Base-by-base conservation (phyloP, 2,797 vertebrate species). In the Agapornis canus region DNA sequence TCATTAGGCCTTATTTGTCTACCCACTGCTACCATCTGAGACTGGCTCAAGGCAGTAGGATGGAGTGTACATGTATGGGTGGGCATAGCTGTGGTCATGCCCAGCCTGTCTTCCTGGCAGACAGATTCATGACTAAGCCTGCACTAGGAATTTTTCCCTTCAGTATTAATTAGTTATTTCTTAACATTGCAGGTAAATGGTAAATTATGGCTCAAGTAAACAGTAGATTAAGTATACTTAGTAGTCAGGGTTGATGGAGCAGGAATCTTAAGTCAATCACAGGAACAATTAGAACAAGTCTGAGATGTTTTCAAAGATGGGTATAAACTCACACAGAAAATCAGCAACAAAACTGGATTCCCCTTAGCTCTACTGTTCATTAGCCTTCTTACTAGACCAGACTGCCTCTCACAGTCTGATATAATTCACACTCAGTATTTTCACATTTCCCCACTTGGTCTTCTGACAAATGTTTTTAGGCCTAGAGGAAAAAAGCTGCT, bases 401-500 rank as follows among this genome's bases (percentile, higher is more conserved):
- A 86, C 87, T 89, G 89, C 91, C 69, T 95, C 71, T 95, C 37
- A 43, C 82, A 94, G 83, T 91, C 73, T 94, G 87, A 83, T 92
- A 71, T 70, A 92, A 90, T 94, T 94, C 77, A 89, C 85, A 86
- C 64, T 77, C 71, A 15, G 60, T 84, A 80, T 90, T 91, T 96
- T 91, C 82, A 75, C 70, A 84, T 88, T 82, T 84, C 86, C 60
- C 84, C 48, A 64, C 64, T 92, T 95, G 83, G 86, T 68, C 64
- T 91, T 90, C 66, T 91, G 82, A 86, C 91, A 92, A 93, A 92
- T 91, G 94, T 91, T 95, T 91, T 65, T 57, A 90, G 82, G 89
- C 91, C 89, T 85, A 86, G 71, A 86, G 92, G 82, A 63, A 40
- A 82, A 96, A 97, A 96, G 82, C 88, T 92, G 91, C 86, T 96